These are phyloP conservation scores for Mormyrus proboscirostris DNA, from an alignment of 2,797 vertebrate species.

Conservation along the genomic window DNA sequence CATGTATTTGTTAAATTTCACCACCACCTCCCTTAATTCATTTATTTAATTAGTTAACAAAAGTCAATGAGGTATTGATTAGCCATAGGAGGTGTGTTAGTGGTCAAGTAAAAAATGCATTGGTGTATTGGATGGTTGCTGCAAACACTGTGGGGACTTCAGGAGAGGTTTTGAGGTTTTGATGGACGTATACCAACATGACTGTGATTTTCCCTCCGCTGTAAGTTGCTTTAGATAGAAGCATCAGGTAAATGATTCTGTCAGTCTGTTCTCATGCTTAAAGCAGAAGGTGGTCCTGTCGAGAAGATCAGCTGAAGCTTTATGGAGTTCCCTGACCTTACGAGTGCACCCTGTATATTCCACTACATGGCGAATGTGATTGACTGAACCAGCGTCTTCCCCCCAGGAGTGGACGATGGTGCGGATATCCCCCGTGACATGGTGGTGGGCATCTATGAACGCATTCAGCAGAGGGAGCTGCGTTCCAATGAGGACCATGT, in stretches of 20 bases:
- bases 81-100: background rate
- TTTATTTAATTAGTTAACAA: background rate
- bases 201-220: background rate
- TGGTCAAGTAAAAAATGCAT: background rate
- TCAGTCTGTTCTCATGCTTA: background rate
- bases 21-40: background rate
- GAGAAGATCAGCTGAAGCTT: background rate
- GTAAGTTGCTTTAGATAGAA: background rate
- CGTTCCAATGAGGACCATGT: conserved; percentile 97
- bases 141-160: background rate
- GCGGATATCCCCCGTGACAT: conserved; percentile 95
- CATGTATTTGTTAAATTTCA: background rate
- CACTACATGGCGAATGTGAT: background rate
- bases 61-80: background rate
- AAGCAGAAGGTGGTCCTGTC: background rate
- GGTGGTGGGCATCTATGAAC: conserved; percentile 95
- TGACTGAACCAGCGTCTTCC: background rate
- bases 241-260: background rate
- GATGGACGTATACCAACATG: background rate
- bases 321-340: background rate
- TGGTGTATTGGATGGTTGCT: background rate
- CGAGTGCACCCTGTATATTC: background rate
- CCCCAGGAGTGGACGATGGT: conserved; percentile 88
- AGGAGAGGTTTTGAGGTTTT: background rate
- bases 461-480: conserved; percentile 93